Base-by-base conservation (phyloP, 2,888 invertebrate genomes). In the Ectobius pallidus region DNA sequence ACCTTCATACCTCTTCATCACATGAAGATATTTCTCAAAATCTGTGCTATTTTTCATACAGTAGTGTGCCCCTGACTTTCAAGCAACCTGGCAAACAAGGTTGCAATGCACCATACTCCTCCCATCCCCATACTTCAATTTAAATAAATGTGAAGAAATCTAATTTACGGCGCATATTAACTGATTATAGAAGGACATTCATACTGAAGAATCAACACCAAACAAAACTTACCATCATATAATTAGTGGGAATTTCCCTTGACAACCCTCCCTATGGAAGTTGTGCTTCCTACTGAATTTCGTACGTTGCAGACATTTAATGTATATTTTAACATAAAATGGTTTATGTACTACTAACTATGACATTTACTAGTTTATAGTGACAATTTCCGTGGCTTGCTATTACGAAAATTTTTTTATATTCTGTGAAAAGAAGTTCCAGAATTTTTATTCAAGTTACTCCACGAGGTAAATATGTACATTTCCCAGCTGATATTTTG, bases 401-500 rank as follows among this genome's bases (percentile, higher is more conserved):
- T 63, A 25, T 63, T 63, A 20, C 30, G 63, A 18, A 34, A 27
- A 52, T 16, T 69, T 69, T 20, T 7, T 20, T 52, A 7, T 34
- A 52, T 69, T 34, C 49, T 32, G 32, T 52, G 32, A 49, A 65
- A 46, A 25, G 27, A 27, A 52, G n/a, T 34, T 32, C 34, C 16
- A 34, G 14, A 52, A 30, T 52, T 69, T 49, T 69, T 69, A n/a
- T n/a, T n/a, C n/a, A n/a, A 27, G 18, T 46, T 44, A 27, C 42
- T n/a, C 25, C 65, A 65, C 65, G 65, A 65, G 65, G 65, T 65
- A 65, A 65, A 46, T 65, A 65, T 65, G 65, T 46, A 65, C 65
- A 69, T 7, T 9, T 55, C 69, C 34, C 68, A 73, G 71, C 73
- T 73, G 73, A 70, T 73, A 65, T 65, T 65, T 55, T 52, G 70